Percentiles rank a stretch among this genome's conserved stretches.
These are phyloP conservation scores for Drosophila tristis DNA, from an alignment of 1,140 invertebrate species.

Conservation along the genomic window DNA sequence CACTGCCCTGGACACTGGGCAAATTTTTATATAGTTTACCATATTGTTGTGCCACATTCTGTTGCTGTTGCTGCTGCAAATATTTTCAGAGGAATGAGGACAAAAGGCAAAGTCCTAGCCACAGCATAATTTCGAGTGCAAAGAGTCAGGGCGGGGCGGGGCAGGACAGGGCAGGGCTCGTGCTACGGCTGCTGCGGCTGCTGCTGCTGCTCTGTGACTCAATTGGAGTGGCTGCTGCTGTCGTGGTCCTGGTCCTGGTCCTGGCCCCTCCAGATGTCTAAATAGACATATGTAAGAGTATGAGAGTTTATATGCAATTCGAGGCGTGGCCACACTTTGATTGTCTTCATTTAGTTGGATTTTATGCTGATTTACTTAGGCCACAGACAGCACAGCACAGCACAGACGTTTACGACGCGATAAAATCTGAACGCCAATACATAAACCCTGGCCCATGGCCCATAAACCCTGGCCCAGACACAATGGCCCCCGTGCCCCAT, in stretches of 20 bases:
- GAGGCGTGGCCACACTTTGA: slow-evolving; percentile 70
- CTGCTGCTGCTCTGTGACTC: slow-evolving; percentile 54
- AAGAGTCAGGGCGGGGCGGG: slow-evolving; percentile 28
- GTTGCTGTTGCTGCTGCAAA: slow-evolving; percentile 55
- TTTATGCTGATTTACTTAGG: slow-evolving; percentile 83
- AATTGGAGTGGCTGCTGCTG: slow-evolving; percentile 47
- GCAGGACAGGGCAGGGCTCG: slow-evolving; percentile 33
- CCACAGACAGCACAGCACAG: slow-evolving; percentile 44
- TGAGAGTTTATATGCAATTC: slow-evolving; percentile 53
- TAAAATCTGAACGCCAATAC: slow-evolving; percentile 64
- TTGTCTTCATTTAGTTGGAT: slow-evolving; percentile 82
- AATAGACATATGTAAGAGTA: slow-evolving; percentile 35
- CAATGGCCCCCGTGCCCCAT: slow-evolving; percentile 29
- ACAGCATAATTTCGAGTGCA: slow-evolving; percentile 73
- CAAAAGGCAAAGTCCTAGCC: slow-evolving; percentile 74
- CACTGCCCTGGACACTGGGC: slow-evolving; percentile 27
- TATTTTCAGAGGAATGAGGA: slow-evolving; percentile 68
- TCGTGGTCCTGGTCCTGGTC: background rate
- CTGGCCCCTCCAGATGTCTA: slow-evolving; percentile 17
- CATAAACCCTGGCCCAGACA: slow-evolving; percentile 53
- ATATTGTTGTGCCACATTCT: slow-evolving; percentile 69
- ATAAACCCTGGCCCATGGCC: slow-evolving; percentile 43
- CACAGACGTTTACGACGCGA: slow-evolving; percentile 69
- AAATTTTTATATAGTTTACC: slow-evolving; percentile 82
- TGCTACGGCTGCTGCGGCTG: slow-evolving; percentile 22